Conservation (phyloP, 2,113 vertebrate species). For the Odontophorus gujanensis region DNA sequence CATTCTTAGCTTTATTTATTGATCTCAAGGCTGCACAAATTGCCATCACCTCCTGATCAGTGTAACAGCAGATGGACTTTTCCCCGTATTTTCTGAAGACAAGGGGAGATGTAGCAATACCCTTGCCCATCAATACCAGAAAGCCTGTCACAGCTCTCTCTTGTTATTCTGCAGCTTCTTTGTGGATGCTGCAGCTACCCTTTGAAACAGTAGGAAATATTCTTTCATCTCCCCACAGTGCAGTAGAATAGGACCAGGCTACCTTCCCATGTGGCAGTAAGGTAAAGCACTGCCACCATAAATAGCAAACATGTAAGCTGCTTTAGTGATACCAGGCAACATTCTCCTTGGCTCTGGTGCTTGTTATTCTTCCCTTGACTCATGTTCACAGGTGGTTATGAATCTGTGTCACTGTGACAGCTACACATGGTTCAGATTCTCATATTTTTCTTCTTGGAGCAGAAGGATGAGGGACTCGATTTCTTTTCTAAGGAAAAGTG, state of each 20-base stretch:
- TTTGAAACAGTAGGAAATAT: not conserved
- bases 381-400: not conserved
- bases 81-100: not conserved
- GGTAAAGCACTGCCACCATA: too few species aligned
- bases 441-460: not conserved
- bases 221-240: too few species aligned
- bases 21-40: slow-evolving; percentile 3
- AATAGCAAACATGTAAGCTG: not conserved
- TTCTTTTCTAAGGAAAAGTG: not conserved
- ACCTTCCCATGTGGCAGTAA: not conserved
- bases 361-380: not conserved
- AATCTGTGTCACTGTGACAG: not conserved
- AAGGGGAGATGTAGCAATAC: not conserved
- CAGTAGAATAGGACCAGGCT: not conserved
- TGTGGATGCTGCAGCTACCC: not conserved
- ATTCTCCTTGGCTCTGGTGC: not conserved
- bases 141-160: not conserved
- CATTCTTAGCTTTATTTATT: slow-evolving; percentile 53
- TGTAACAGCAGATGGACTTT: not conserved
- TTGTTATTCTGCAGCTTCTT: not conserved
- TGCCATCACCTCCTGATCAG: slow-evolving; percentile 11
- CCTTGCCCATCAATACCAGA: not conserved
- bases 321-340: not conserved
- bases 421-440: not conserved
- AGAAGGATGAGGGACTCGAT: not conserved